Evolutionary conservation across 2,888 invertebrate genomes (phyloP).

Genomic region (Phania funesta): DNA sequence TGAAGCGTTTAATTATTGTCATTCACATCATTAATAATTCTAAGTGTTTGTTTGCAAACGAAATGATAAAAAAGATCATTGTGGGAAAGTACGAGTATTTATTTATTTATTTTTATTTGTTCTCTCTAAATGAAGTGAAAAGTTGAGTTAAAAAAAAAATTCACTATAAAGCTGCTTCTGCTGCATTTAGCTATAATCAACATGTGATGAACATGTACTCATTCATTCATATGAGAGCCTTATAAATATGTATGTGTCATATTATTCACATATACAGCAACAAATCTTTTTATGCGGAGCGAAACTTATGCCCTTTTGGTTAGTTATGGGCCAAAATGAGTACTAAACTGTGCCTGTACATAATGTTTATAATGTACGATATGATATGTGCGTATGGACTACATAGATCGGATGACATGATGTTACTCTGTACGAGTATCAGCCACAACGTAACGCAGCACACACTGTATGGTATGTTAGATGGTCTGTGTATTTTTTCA

Average conservation of each 20-base stretch:
- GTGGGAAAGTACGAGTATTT: conserved; percentile 10
- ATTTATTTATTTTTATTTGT: neutral
- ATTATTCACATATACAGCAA: neutral
- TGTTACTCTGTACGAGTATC: neutral
- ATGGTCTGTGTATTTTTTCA: conserved; percentile 10
- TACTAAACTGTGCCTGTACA: neutral
- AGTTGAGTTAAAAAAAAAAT: neutral
- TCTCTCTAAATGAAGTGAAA: neutral
- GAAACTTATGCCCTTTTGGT: conserved; percentile 14
- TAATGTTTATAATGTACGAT: too few relatives aligned
- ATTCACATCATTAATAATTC: conserved; percentile 55
- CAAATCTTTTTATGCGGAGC: neutral
- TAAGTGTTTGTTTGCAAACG: conserved; percentile 20
- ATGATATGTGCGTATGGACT: neutral
- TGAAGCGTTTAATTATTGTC: conserved; percentile 61
- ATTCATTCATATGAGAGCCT: conserved; percentile 8
- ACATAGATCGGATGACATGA: conserved; percentile 2
- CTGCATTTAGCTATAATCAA: neutral
- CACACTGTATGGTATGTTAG: neutral
- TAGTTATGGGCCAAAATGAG: conserved; percentile 27
- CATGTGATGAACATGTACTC: conserved; percentile 3
- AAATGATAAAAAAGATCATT: neutral
- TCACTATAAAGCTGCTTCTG: neutral
- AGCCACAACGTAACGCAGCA: neutral
- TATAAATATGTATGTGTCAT: neutral